phyloP scores from a whole-genome alignment of 2,113 vertebrate genomes.

The Peromyscus californicus region DNA sequence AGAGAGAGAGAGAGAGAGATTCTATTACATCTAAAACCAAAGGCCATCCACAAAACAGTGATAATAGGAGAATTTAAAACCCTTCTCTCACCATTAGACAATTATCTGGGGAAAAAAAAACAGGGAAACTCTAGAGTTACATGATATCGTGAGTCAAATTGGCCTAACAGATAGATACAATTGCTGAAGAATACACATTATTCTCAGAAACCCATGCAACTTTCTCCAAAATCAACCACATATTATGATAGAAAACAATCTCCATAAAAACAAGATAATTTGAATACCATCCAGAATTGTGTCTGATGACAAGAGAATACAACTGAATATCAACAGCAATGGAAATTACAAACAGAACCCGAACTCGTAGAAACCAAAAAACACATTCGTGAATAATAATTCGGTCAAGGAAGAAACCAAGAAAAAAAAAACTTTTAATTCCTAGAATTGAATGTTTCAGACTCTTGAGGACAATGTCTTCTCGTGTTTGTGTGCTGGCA shows the following conservation, averaged over 20 bases:
- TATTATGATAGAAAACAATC: not conserved
- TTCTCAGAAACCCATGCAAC: not conserved
- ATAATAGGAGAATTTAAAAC: not conserved
- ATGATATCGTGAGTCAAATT: not conserved
- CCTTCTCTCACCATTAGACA: not conserved
- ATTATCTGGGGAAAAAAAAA: not conserved
- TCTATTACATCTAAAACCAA: not conserved
- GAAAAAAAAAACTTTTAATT: not conserved
- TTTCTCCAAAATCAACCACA: not conserved
- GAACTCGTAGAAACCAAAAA: not conserved
- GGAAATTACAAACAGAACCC: not conserved
- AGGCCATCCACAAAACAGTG: not conserved
- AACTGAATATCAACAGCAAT: not conserved
- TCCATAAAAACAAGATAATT: not conserved
- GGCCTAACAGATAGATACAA: not conserved
- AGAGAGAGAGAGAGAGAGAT: too few species aligned
- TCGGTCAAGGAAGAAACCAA: not conserved
- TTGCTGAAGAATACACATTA: not conserved
- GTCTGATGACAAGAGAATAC: not conserved
- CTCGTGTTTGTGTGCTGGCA: not conserved
- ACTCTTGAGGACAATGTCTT: not conserved
- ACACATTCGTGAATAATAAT: not conserved
- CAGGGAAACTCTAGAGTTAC: too few species aligned
- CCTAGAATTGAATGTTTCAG: not conserved
- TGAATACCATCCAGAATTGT: not conserved